Base-by-base conservation (phyloP, 2,797 vertebrate genomes). In the Micromesistius poutassou region DNA sequence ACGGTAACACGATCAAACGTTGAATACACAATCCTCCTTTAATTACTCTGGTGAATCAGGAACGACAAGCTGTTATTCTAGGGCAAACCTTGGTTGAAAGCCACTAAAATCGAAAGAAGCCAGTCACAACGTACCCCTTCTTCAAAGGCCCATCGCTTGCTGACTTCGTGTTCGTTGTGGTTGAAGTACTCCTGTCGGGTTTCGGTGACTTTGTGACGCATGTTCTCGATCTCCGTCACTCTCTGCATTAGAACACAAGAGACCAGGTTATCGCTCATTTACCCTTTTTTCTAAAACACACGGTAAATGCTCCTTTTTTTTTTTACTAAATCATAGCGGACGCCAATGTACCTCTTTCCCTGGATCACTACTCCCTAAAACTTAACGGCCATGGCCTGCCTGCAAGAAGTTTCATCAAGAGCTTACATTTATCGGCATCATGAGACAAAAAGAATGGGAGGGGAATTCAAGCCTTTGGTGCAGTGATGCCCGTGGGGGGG, bases 101-200 rank as follows among this genome's bases (percentile, higher is more conserved):
- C 9, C 62, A 68, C n/a, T 6, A 12, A 6, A 66, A 25, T 4
- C 68, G 0, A 30, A 31, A 30, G 28, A 30, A 30, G 14, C 30
- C 2, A 25, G n/a, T 42, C 6, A 30, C 22, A 2, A 92, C 97
- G 91, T 88, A 99, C 98, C 93, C 95, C 98, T 93, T 99, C 98
- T 85, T 99, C 98, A 90, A 98, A 99, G 30, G 96, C 94, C 98
- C 98, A 99, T 73, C 97, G 95, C 90, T 98, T 99, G 94, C 97
- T 98, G 93, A 99, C 98, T 96, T 99, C 98, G 22, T 98, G 96
- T 78, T 99, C 98, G 33, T 99, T 99, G 91, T 97, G 96, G 94
- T 97, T 98, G 93, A 98, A 97, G 79, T 97, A 94, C 89, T 99
- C 98, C 86, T 99, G 98, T 4, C 98, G 97, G 42, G 94, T 93